These are phyloP conservation scores for Ambastaia sidthimunki DNA, from an alignment of 2,797 vertebrate species.

Conservation along the genomic window DNA sequence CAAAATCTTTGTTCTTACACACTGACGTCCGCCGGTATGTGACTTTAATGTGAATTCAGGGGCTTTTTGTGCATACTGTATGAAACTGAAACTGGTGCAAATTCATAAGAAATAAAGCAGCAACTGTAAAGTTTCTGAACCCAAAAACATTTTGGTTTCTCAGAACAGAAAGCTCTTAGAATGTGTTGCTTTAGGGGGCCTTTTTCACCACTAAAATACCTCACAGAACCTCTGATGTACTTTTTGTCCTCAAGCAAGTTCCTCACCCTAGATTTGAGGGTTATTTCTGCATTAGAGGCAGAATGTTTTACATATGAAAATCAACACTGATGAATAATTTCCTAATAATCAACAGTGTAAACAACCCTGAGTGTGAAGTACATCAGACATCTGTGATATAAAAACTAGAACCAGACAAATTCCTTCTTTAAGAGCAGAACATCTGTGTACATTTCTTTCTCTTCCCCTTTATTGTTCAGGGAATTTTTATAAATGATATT, in stretches of 20 bases:
- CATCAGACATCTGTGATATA: background rate
- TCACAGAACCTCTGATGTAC: background rate
- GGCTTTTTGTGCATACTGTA: background rate
- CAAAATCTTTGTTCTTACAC: background rate
- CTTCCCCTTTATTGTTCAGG: background rate
- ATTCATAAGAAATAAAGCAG: background rate
- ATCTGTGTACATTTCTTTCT: background rate
- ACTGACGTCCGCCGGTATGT: background rate
- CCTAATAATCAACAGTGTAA: background rate
- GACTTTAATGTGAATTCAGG: background rate
- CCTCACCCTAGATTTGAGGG: background rate
- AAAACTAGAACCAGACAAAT: background rate
- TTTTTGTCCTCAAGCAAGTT: slow-evolving; percentile 1
- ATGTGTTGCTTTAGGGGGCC: background rate
- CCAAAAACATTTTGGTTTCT: background rate
- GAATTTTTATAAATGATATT: background rate
- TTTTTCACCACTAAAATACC: background rate
- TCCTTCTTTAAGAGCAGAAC: slow-evolving; percentile 6
- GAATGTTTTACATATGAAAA: background rate
- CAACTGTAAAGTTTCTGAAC: background rate
- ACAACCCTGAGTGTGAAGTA: background rate
- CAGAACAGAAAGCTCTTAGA: background rate
- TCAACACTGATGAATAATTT: background rate
- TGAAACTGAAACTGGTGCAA: slow-evolving; percentile 32
- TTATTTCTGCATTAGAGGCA: background rate